These are phyloP conservation scores for Oligia latruncula DNA, from an alignment of 2,888 invertebrate genomes.

Conservation along the genomic window DNA sequence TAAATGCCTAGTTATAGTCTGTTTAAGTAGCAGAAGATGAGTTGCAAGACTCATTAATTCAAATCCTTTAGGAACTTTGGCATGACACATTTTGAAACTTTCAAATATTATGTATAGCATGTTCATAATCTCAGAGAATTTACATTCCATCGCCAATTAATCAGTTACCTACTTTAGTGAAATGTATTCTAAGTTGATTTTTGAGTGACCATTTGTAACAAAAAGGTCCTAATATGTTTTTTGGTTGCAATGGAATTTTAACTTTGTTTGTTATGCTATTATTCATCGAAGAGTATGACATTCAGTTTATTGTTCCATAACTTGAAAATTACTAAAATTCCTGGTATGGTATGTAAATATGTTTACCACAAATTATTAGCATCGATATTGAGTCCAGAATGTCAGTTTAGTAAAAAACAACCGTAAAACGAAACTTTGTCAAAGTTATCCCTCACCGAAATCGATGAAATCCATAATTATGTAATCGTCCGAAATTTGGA, in stretches of 20 bases:
- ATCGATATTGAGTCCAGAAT: not conserved
- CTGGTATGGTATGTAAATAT: not conserved
- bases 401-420: not conserved
- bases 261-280: not conserved
- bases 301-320: not conserved
- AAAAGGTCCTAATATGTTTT: not conserved
- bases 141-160: not conserved
- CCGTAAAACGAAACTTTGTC: not conserved
- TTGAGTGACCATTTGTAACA: not conserved
- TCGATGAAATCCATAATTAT: not conserved
- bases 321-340: not conserved
- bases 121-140: not conserved
- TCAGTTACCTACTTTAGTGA: not conserved
- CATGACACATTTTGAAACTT: too few relatives aligned
- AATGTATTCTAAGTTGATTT: not conserved
- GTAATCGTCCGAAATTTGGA: not conserved
- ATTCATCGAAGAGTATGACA: not conserved
- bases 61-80: not conserved
- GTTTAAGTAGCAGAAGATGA: not conserved
- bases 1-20: not conserved
- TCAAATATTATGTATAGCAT: too few relatives aligned
- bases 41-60: not conserved
- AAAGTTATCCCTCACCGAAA: not conserved
- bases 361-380: not conserved
- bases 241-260: not conserved